These are phyloP conservation scores for Listronotus oregonensis DNA, from an alignment of 1,140 invertebrate genomes.

Conservation along the genomic window DNA sequence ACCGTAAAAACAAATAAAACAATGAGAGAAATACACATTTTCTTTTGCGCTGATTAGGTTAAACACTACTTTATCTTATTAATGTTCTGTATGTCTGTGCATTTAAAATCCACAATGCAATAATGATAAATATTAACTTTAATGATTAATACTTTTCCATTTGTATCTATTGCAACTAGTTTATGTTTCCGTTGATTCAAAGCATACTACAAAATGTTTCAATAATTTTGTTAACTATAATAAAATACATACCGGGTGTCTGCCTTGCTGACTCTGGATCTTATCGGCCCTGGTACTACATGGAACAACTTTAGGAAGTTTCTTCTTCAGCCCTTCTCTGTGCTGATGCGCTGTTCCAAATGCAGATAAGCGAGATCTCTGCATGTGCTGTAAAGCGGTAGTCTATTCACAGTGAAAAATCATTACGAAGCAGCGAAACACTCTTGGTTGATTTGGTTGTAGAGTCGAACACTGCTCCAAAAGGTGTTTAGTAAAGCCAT, in stretches of 20 bases:
- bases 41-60: too few species aligned
- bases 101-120: too few species aligned
- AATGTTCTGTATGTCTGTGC: too few species aligned
- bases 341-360: conserved; percentile 86
- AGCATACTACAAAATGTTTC: too few species aligned
- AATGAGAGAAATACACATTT: too few species aligned
- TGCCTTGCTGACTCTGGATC: conserved; percentile 40
- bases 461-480: conserved; percentile 68
- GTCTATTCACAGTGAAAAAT: conserved; percentile 78
- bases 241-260: conserved; percentile 48
- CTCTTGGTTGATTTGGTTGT: conserved; percentile 61
- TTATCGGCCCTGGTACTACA: conserved; percentile 63
- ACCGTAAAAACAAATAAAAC: too few species aligned
- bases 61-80: too few species aligned
- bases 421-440: conserved; percentile 88
- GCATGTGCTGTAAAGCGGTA: conserved; percentile 86
- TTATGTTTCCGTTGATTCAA: too few species aligned
- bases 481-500: conserved; percentile 84
- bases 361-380: conserved; percentile 88
- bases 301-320: conserved; percentile 80
- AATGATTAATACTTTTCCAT: too few species aligned
- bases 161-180: too few species aligned
- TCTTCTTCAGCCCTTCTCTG: conserved; percentile 81
- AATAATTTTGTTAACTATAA: neutral
- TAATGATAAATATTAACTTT: too few species aligned